Evolutionary conservation across 2,113 vertebrate genomes (phyloP).

Genomic region (Raja brachyura): DNA sequence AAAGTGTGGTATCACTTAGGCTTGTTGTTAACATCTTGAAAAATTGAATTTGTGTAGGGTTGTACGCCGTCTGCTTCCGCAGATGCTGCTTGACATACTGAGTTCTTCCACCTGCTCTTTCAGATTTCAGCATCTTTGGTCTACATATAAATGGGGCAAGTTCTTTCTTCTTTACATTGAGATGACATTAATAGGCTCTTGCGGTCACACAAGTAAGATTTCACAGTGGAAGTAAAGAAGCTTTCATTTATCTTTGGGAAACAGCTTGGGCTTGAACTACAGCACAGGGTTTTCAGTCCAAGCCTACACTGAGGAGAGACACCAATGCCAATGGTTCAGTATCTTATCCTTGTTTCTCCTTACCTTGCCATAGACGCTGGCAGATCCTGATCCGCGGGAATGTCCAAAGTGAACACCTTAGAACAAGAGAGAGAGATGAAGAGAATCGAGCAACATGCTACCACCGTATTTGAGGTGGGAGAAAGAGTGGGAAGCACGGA

Average conservation of each 20-base stretch:
- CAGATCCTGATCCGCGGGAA: conserved; percentile 65
- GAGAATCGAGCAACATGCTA: not conserved
- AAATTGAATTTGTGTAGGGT: no score
- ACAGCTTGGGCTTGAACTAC: not conserved
- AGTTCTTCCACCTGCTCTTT: no score
- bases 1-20: no score
- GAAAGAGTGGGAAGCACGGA: not conserved
- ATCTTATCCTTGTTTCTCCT: not conserved
- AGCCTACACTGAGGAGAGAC: not conserved
- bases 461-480: not conserved
- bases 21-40: no score
- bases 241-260: not conserved
- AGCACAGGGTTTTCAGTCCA: not conserved
- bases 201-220: not conserved
- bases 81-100: no score
- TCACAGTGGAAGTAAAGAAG: no score
- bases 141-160: not conserved
- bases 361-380: conserved; percentile 65
- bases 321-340: not conserved
- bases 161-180: not conserved
- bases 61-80: no score
- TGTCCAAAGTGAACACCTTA: conserved; percentile 62
- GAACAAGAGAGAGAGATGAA: conserved; percentile 36
- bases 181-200: not conserved
- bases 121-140: not conserved